Conservation (phyloP, 2,888 invertebrate species). For the Glaucopsyche alexis region DNA sequence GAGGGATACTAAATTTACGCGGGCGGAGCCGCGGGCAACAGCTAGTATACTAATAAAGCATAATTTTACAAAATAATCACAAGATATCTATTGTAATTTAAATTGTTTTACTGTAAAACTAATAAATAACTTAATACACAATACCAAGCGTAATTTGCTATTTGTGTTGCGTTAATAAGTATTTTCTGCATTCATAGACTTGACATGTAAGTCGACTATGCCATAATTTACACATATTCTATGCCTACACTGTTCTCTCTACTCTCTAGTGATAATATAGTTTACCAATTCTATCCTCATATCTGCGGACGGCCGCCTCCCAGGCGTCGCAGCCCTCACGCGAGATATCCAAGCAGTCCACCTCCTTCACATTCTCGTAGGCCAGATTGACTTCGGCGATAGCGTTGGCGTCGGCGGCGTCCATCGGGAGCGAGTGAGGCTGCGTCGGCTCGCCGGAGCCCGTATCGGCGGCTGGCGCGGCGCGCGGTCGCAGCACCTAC, state of each 20-base stretch:
- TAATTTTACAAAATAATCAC: not conserved
- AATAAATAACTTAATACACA: too few species aligned
- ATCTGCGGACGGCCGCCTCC: slow-evolving; percentile 98
- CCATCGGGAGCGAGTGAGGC: slow-evolving; percentile 86
- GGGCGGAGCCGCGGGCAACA: too few species aligned
- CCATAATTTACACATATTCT: too few species aligned
- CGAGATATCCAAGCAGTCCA: slow-evolving; percentile 97
- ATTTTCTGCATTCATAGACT: too few species aligned
- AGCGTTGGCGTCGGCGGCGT: slow-evolving; percentile 97
- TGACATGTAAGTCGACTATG: too few species aligned
- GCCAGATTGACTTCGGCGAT: slow-evolving; percentile 96
- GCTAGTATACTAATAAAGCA: too few species aligned
- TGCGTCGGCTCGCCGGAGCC: slow-evolving; percentile 78
- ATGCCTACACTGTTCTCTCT: too few species aligned
- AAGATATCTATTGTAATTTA: too few species aligned
- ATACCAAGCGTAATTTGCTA: too few species aligned
- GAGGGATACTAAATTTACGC: too few species aligned
- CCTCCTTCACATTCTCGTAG: slow-evolving; percentile 99
- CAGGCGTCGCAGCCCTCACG: slow-evolving; percentile 98
- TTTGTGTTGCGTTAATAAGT: too few species aligned
- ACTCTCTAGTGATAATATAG: not conserved
- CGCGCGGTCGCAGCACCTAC: slow-evolving; percentile 72
- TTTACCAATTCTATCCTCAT: slow-evolving; percentile 96
- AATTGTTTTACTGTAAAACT: too few species aligned
- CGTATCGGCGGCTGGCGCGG: slow-evolving; percentile 59